Evolutionary conservation across 2,113 vertebrate genomes (phyloP).

Genomic region (Zosterops pallidus): DNA sequence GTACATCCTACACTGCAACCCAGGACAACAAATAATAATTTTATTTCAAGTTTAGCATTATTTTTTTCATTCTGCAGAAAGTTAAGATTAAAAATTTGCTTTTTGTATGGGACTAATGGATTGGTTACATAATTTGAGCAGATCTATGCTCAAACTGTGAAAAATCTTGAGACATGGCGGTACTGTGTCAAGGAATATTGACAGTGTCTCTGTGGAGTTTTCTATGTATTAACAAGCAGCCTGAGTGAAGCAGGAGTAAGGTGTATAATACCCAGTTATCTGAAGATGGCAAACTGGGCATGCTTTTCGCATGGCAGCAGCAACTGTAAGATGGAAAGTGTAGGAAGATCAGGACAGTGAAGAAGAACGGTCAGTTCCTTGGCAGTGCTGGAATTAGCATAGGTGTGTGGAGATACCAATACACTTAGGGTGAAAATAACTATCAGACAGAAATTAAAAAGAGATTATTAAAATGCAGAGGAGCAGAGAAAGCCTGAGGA

Average conservation of each 20-base stretch:
- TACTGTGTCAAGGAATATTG: neutral
- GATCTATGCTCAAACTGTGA: neutral
- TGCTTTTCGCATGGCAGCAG: neutral
- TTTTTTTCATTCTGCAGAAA: constrained; percentile 38
- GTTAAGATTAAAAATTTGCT: neutral
- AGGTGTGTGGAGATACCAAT: constrained; percentile 13
- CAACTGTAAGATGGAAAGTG: neutral
- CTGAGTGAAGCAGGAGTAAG: neutral
- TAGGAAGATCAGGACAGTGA: neutral
- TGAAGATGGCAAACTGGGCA: neutral
- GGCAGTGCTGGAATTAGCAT: neutral
- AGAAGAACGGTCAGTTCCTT: neutral
- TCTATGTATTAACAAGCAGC: neutral
- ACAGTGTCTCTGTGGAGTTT: neutral
- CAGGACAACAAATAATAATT: neutral
- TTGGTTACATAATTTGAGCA: constrained; percentile 10
- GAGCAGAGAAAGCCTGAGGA: constrained; percentile 36
- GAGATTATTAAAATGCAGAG: constrained; percentile 49
- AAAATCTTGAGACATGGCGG: neutral
- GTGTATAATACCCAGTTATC: neutral
- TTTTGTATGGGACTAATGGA: neutral
- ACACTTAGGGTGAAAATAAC: constrained; percentile 4
- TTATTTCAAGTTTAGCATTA: constrained; percentile 28
- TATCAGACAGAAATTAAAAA: constrained; percentile 52
- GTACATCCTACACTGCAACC: too few species aligned